Conservation (phyloP, 2,113 vertebrate species). For the Platysternon megacephalum region DNA sequence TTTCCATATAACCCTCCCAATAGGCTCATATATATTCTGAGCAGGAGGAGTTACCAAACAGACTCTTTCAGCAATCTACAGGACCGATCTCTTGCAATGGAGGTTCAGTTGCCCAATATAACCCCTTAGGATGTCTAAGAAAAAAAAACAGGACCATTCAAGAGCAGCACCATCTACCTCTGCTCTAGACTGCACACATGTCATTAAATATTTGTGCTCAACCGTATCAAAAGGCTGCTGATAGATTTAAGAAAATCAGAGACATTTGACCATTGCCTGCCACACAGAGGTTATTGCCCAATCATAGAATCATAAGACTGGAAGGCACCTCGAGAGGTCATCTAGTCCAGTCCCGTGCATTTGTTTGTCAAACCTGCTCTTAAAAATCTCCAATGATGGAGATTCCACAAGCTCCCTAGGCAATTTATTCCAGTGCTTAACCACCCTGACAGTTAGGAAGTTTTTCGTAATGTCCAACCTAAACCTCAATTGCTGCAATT, state of each 20-base stretch:
- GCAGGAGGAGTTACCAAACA: background rate
- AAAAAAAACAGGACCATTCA: background rate
- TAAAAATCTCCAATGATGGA: too few species aligned
- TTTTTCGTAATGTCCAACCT: too few species aligned
- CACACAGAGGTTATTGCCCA: background rate
- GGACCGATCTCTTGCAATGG: fast-evolving
- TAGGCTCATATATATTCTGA: fast-evolving
- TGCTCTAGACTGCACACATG: background rate
- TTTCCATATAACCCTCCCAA: background rate
- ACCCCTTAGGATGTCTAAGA: background rate
- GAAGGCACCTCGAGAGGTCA: too few species aligned
- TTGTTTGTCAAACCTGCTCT: too few species aligned
- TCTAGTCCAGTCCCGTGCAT: too few species aligned
- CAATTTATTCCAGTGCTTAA: too few species aligned
- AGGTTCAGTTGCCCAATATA: fast-evolving
- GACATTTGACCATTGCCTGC: background rate
- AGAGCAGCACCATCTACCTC: background rate
- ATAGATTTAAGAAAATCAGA: background rate
- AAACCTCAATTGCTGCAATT: too few species aligned
- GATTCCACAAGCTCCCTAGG: too few species aligned
- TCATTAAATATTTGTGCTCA: background rate
- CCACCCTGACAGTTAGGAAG: too few species aligned
- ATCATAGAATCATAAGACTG: too few species aligned
- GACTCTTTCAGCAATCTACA: background rate
- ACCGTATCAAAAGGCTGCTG: background rate